phyloP scores from a whole-genome alignment of 2,113 vertebrate species.

The Nipponia nippon region DNA sequence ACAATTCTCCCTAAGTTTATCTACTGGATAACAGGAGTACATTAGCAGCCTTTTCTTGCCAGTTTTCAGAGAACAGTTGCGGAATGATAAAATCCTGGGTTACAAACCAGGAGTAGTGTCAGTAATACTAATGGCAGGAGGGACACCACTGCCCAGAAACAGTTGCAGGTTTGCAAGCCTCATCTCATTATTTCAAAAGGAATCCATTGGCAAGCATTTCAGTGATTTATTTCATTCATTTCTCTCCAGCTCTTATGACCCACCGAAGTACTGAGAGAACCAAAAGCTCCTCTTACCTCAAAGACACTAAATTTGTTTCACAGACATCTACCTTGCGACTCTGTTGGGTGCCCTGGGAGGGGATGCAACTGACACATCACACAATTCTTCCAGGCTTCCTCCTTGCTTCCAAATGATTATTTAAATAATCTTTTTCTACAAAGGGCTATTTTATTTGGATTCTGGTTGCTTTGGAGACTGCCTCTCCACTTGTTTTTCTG shows the following conservation, averaged over 20 bases:
- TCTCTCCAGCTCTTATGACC: background rate
- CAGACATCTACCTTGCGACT: background rate
- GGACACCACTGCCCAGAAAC: background rate
- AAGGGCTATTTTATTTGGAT: background rate
- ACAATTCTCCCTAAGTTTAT: background rate
- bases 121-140: background rate
- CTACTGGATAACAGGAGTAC: background rate
- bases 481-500: background rate
- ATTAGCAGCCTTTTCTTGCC: background rate
- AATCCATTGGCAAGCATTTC: background rate
- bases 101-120: background rate
- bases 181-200: background rate
- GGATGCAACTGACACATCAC: background rate
- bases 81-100: background rate
- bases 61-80: background rate
- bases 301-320: background rate
- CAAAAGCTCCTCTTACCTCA: background rate
- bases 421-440: background rate
- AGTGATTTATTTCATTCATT: background rate
- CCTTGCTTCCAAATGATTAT: background rate
- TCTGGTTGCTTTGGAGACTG: background rate
- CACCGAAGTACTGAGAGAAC: background rate
- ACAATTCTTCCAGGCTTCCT: background rate
- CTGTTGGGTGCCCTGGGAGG: background rate
- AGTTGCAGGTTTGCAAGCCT: background rate